phyloP scores from a whole-genome alignment of 2,888 invertebrate species.

The Saturnia japonica region DNA sequence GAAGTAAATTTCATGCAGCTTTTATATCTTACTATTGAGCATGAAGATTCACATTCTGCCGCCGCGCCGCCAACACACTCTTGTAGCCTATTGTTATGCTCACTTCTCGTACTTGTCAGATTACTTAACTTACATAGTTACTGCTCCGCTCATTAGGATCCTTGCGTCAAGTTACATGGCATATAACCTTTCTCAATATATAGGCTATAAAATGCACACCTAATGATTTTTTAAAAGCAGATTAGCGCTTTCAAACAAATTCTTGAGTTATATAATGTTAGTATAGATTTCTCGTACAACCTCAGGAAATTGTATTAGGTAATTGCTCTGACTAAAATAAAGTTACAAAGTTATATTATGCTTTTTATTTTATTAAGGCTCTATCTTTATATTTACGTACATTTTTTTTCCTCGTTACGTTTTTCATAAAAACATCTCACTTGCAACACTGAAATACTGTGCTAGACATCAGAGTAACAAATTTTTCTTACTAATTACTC shows the following conservation, averaged over 20 bases:
- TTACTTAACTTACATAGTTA: no score
- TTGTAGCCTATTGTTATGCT: no score
- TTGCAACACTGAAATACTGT: constrained; percentile 62
- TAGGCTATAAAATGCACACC: no score
- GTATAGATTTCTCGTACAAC: neutral
- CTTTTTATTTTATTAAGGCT: neutral
- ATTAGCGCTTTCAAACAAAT: no score
- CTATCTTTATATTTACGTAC: neutral
- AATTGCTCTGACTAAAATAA: neutral
- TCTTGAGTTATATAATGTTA: neutral
- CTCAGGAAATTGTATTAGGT: neutral
- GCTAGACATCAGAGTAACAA: constrained; percentile 67
- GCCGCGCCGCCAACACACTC: no score
- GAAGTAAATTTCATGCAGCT: neutral
- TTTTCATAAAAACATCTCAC: constrained; percentile 41
- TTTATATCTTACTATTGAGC: neutral
- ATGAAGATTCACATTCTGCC: neutral
- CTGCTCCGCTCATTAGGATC: no score
- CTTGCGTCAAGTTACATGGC: no score
- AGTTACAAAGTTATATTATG: neutral
- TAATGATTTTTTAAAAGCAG: no score
- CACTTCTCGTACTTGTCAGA: no score
- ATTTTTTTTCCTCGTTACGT: constrained; percentile 20
- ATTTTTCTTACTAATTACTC: constrained; percentile 81
- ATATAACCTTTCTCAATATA: no score